Conservation (phyloP, 2,113 vertebrate species). For the Scopus umbretta region DNA sequence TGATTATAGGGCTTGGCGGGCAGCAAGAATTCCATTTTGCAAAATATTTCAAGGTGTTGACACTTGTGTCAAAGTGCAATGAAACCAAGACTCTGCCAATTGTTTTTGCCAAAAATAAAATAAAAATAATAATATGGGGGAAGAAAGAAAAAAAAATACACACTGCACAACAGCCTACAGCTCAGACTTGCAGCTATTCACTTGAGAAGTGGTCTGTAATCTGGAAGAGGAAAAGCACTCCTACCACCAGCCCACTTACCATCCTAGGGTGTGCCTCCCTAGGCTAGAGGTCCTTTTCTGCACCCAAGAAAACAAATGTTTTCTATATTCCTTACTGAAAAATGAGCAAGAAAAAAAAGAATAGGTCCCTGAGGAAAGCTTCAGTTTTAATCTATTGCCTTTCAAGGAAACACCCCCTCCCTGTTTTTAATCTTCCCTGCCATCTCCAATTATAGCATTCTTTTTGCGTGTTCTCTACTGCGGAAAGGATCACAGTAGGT, state of each 20-base stretch:
- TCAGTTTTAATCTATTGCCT: neutral
- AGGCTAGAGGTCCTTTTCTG: neutral
- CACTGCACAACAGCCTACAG: neutral
- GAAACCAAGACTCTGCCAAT: neutral
- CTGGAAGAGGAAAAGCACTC: constrained; percentile 31
- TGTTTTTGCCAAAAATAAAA: constrained; percentile 25
- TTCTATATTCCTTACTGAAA: constrained; percentile 13
- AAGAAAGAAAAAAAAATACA: neutral
- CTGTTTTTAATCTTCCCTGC: neutral
- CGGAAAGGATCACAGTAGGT: neutral
- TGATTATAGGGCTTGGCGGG: neutral
- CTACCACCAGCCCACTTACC: neutral
- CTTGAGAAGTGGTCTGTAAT: neutral
- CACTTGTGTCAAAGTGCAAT: neutral
- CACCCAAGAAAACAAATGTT: neutral
- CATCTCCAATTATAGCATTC: constrained; percentile 19
- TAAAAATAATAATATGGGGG: neutral
- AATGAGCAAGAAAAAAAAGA: neutral
- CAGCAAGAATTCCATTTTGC: neutral
- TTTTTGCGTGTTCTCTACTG: neutral
- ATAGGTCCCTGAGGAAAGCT: constrained; percentile 4
- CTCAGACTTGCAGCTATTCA: neutral
- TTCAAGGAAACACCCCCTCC: neutral
- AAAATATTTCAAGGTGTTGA: constrained; percentile 26
- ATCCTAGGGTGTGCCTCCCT: neutral